A percentile compares a stretch with the other conserved stretches of the same genome.
Conservation (phyloP, 2,113 vertebrate species). For the Clarias gariepinus region DNA sequence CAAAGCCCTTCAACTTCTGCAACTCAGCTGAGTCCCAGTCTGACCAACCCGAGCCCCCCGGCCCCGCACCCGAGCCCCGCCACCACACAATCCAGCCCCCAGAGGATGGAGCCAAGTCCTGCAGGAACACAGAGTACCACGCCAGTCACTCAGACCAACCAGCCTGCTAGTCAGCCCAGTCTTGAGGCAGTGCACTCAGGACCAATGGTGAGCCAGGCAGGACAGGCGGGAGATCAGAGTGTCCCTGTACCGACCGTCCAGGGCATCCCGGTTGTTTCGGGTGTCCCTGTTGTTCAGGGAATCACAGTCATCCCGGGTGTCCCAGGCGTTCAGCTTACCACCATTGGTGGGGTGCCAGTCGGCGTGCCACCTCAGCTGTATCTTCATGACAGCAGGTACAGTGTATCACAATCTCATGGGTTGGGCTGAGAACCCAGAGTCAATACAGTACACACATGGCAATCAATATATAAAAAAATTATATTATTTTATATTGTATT, state of each 20-base stretch:
- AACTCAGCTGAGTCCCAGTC: slow-evolving; percentile 69
- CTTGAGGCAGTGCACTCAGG: slow-evolving; percentile 58
- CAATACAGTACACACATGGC: neutral
- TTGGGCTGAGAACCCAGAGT: neutral
- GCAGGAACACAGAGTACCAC: slow-evolving; percentile 58
- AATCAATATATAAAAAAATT: neutral
- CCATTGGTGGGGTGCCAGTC: slow-evolving; percentile 67
- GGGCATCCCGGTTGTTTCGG: slow-evolving; percentile 50
- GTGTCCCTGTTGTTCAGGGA: slow-evolving; percentile 59
- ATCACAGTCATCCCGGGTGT: slow-evolving; percentile 24
- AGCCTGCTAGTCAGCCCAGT: slow-evolving; percentile 49
- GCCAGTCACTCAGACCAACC: slow-evolving; percentile 60
- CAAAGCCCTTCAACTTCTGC: slow-evolving; percentile 79
- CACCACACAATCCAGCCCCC: slow-evolving; percentile 59
- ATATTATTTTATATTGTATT: neutral
- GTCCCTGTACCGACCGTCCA: neutral
- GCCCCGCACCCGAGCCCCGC: slow-evolving; percentile 64
- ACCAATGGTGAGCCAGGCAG: slow-evolving; percentile 61
- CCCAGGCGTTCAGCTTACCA: slow-evolving; percentile 58
- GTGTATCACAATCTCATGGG: neutral
- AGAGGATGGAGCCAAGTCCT: slow-evolving; percentile 60
- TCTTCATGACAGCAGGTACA: slow-evolving; percentile 94
- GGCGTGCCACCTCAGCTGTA: slow-evolving; percentile 85
- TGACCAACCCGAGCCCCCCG: slow-evolving; percentile 57
- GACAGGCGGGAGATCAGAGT: slow-evolving; percentile 57